Evolutionary conservation across 2,113 vertebrate species (phyloP), one percentile per base, ranked within the genome.

Genomic region (Boleophthalmus pectinirostris): DNA sequence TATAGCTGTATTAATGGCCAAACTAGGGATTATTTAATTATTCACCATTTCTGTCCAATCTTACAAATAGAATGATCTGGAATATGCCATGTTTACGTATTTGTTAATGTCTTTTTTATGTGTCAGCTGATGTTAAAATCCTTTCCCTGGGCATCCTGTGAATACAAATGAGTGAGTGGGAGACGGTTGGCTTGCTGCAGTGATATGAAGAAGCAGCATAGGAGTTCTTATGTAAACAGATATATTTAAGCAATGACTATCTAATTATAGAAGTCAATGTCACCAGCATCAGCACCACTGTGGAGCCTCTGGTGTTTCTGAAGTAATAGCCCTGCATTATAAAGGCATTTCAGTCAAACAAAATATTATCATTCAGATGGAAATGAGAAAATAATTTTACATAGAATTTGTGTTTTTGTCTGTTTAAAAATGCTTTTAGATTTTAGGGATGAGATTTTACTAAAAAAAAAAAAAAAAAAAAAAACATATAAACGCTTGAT

Each of bases 51-150:
- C 38, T n/a, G 33, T 72, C 35, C 65, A 45, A 68, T n/a, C 51
- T 23, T 56, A 25, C 46, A 79, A 79, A 82, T 83, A 77, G 33
- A 38, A 64, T 64, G n/a, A 64, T 64, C 20, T 64, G 29, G 33
- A 64, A 64, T 13, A 38, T 21, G 73, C 38, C 45, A 14, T 63
- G 53, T 67, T 43, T 67, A 63, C 12, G 29, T 11, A 35, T 43
- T 47, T 51, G 58, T 60, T 70, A 63, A 16, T 78, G 60, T 75
- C 56, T 3, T 11, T 61, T 33, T 11, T 51, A 65, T 60, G 2
- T 43, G 49, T 54, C 43, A 66, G 49, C 23, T 67, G 24, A 15
- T 70, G 29, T 69, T 54, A 38, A 56, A 61, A 1, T 54, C 18
- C 18, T 70, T 60, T 47, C 43, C 47, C 57, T 64, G 24, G 69